phyloP scores from a whole-genome alignment of 2,113 vertebrate species.

The Elanus axillaris region DNA sequence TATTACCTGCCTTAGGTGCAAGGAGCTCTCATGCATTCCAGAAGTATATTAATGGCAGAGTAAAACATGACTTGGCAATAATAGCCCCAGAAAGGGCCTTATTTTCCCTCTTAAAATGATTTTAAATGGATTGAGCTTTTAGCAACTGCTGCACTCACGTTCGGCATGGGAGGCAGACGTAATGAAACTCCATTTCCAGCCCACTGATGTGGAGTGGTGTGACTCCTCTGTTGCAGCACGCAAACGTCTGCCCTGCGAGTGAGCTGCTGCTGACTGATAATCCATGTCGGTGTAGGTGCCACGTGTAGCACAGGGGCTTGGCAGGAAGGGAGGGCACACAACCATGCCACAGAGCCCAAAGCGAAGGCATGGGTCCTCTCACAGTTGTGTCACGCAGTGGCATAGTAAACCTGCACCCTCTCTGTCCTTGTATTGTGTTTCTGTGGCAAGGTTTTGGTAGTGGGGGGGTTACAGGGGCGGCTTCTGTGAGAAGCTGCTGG shows the following conservation, averaged over 20 bases:
- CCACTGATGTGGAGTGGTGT: accelerated
- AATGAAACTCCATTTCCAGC: neutral
- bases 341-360: neutral
- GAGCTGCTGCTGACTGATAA: neutral
- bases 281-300: neutral
- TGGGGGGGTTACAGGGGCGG: too few species aligned
- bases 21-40: constrained; percentile 56
- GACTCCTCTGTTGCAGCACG: neutral
- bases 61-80: constrained; percentile 41
- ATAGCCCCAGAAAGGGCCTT: constrained; percentile 21
- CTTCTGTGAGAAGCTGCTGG: too few species aligned
- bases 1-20: constrained; percentile 65
- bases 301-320: neutral
- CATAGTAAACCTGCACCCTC: neutral
- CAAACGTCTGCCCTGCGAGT: neutral
- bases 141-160: neutral
- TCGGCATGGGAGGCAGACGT: neutral
- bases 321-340: neutral
- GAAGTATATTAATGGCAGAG: constrained; percentile 62
- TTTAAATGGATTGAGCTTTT: neutral
- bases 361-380: accelerated
- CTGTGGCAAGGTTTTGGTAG: too few species aligned
- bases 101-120: neutral
- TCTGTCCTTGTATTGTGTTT: too few species aligned
- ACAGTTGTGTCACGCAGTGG: accelerated